A percentile compares a stretch with the other conserved stretches of the same genome.
phyloP scores from a whole-genome alignment of 2,113 vertebrate genomes.

The Solea senegalensis region DNA sequence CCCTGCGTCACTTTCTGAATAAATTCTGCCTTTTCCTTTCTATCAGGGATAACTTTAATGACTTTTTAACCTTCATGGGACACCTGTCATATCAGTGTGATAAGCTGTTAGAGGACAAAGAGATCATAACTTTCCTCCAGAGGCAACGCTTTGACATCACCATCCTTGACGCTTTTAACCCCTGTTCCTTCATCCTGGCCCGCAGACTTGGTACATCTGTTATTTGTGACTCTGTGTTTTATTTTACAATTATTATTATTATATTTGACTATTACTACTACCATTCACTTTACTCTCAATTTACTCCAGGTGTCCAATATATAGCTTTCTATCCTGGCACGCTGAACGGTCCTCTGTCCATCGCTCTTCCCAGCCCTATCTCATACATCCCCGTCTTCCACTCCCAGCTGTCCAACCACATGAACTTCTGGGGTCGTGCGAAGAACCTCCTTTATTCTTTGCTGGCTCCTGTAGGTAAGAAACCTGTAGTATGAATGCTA shows the following conservation, averaged over 20 bases:
- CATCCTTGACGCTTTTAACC: conserved; percentile 71
- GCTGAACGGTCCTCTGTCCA: conserved; percentile 47
- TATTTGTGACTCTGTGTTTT: neutral
- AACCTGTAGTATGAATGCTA: no score
- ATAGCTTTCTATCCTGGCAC: conserved; percentile 53
- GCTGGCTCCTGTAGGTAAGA: conserved; percentile 31
- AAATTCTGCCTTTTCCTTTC: neutral
- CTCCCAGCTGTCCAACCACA: conserved; percentile 64
- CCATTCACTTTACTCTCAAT: neutral
- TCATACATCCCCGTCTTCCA: conserved; percentile 65
- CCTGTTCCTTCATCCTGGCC: conserved; percentile 72
- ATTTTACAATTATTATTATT: neutral
- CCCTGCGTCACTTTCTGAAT: neutral
- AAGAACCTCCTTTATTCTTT: conserved; percentile 72
- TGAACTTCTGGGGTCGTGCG: conserved; percentile 69
- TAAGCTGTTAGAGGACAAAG: conserved; percentile 53
- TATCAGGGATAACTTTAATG: conserved; percentile 57
- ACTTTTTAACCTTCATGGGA: conserved; percentile 47
- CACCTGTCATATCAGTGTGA: conserved; percentile 69
- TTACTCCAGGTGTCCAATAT: conserved; percentile 54
- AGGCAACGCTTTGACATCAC: conserved; percentile 62
- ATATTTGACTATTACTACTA: no score
- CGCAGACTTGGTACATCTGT: conserved; percentile 65
- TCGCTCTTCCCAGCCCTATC: conserved; percentile 48
- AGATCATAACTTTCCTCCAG: conserved; percentile 65